Percentiles rank a stretch among this genome's conserved stretches.
Conservation (phyloP, 1,140 invertebrate genomes). For the Calephelis nemesis region DNA sequence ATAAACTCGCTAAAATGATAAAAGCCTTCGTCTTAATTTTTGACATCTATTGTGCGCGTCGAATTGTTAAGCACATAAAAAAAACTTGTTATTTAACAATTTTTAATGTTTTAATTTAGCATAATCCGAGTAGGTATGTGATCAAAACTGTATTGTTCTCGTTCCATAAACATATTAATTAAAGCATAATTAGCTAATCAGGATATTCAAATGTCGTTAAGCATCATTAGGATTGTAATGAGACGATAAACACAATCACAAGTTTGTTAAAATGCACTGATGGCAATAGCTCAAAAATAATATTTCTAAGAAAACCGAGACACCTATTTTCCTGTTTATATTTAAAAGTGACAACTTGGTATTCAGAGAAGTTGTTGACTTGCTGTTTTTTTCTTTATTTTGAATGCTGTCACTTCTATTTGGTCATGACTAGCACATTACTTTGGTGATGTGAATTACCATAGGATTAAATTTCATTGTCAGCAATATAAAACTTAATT, state of each 20-base stretch:
- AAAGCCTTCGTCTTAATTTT: background rate
- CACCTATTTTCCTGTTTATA: background rate
- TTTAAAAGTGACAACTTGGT: background rate
- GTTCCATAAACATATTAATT: too few relatives aligned
- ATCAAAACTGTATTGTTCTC: too few relatives aligned
- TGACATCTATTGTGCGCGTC: background rate
- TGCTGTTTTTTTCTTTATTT: background rate
- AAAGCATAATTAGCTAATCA: background rate
- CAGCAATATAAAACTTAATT: too few relatives aligned
- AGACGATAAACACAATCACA: background rate
- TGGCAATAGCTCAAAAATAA: background rate
- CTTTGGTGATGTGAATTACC: too few relatives aligned
- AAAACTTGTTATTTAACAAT: too few relatives aligned
- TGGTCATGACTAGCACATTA: too few relatives aligned
- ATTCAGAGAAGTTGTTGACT: background rate
- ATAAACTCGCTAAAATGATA: slow-evolving; percentile 11
- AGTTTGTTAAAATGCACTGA: background rate
- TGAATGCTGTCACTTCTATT: background rate
- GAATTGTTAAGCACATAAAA: background rate
- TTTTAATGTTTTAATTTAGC: too few relatives aligned
- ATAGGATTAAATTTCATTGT: too few relatives aligned
- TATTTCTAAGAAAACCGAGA: slow-evolving; percentile 1
- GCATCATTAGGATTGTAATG: slow-evolving; percentile 8
- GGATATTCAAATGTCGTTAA: background rate
- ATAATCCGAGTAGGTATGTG: too few relatives aligned